Base-by-base conservation (phyloP, 1,140 invertebrate genomes). In the Rhyzopertha dominica region DNA sequence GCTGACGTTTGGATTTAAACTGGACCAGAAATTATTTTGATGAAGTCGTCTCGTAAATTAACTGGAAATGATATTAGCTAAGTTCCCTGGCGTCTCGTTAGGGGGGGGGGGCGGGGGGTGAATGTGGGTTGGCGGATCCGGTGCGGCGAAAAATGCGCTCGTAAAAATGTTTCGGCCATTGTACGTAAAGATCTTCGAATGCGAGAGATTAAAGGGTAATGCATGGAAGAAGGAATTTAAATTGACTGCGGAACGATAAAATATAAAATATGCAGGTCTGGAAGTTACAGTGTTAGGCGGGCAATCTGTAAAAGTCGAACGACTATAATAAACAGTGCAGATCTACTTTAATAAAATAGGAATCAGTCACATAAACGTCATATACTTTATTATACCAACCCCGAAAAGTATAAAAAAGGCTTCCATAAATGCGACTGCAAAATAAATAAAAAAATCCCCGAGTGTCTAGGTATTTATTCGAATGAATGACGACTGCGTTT, bases 401-500 rank as follows among this genome's bases (percentile, higher is more conserved):
- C n/a, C n/a, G n/a, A n/a, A 47, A 56, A 56, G n/a, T n/a, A 53
- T 53, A 53, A 56, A 52, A 40, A 47, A 47, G 41, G 44, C 50
- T 53, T 47, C 40, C 47, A 42, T 49, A 56, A 56, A 52, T 51
- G 24, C 23, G 44, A n/a, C 39, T 24, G 34, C 40, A 41, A 43
- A 54, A 51, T 48, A 51, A 53, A 53, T 47, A 51, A 49, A 49
- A 50, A 31, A 39, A 24, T 3, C 29, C 39, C 38, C 51, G 25
- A 56, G 54, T 56, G 54, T 30, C 44, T 53, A 49, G 47, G 54
- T 56, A 56, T 56, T 56, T 56, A 56, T 56, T 42, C 54, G 54
- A 50, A 49, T 56, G 50, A 56, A 50, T 47, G 47, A 50, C 50
- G 43, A 41, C 45, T 46, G 9, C 28, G n/a, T 43, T 40, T 56